Evolutionary conservation across 2,113 vertebrate genomes (phyloP).

Genomic region (Eulemur rufifrons): DNA sequence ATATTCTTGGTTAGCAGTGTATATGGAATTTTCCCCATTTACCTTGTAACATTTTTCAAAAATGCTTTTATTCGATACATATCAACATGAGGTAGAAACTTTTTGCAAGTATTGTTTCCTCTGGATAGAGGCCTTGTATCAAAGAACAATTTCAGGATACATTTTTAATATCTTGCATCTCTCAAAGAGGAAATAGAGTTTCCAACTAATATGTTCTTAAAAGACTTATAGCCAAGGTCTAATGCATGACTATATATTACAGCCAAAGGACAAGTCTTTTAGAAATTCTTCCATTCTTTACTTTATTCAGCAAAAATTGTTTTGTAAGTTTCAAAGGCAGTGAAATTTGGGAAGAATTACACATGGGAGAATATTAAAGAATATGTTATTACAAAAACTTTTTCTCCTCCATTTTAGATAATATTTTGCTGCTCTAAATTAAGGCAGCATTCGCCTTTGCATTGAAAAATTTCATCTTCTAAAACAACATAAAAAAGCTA

Average conservation of each 20-base stretch:
- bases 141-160: conserved; percentile 53
- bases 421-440: conserved; percentile 7
- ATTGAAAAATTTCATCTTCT: not conserved
- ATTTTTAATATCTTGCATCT: conserved; percentile 52
- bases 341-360: not conserved
- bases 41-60: not conserved
- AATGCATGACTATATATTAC: conserved; percentile 12
- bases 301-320: conserved; percentile 36
- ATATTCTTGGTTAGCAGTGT: not conserved
- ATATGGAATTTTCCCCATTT: not conserved
- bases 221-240: conserved; percentile 15
- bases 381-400: not conserved
- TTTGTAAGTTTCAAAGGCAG: not conserved
- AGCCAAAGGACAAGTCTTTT: conserved; percentile 11
- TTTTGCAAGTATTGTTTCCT: conserved; percentile 30
- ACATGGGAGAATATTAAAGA: not conserved
- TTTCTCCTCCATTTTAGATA: not conserved
- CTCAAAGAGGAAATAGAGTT: conserved; percentile 43
- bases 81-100: not conserved
- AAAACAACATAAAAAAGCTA: not conserved
- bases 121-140: not conserved
- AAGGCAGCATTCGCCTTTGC: not conserved
- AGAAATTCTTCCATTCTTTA: not conserved
- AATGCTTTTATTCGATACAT: not conserved
- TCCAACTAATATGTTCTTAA: conserved; percentile 28